Percentiles rank a stretch among this genome's conserved stretches.
These are phyloP conservation scores for Zaprionus ghesquierei DNA, from an alignment of 1,140 invertebrate genomes.

Conservation along the genomic window DNA sequence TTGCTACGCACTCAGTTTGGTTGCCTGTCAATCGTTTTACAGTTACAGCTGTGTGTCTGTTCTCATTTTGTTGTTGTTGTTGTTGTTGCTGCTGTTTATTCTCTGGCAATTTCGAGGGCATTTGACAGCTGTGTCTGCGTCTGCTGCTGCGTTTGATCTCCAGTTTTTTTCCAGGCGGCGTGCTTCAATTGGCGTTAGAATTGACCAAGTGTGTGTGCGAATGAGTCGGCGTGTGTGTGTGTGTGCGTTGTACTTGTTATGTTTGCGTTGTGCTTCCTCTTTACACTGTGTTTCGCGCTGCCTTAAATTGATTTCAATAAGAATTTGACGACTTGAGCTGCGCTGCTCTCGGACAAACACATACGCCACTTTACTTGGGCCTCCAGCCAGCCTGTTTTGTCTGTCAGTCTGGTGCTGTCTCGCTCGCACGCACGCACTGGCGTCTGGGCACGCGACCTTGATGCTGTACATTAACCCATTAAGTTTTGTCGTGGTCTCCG, in stretches of 20 bases:
- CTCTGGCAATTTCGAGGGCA: constrained; percentile 7
- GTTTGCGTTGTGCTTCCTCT: constrained; percentile 56
- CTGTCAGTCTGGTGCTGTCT: neutral
- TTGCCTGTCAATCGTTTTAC: neutral
- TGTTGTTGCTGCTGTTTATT: no score
- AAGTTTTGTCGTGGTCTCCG: constrained; percentile 50
- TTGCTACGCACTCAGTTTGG: no score
- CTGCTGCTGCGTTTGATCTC: constrained; percentile 1
- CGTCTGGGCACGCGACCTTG: constrained; percentile 68
- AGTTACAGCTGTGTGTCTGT: neutral
- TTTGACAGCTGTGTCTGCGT: neutral
- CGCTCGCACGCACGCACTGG: constrained; percentile 13
- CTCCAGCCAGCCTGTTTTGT: neutral
- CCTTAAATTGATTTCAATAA: constrained; percentile 77
- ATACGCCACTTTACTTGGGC: constrained; percentile 35
- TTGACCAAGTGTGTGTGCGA: neutral
- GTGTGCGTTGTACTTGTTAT: constrained; percentile 44
- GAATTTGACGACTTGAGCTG: constrained; percentile 55
- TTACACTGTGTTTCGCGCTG: constrained; percentile 39
- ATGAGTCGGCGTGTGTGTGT: neutral
- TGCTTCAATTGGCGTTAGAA: constrained; percentile 28
- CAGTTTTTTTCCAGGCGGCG: constrained; percentile 4
- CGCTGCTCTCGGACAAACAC: constrained; percentile 20
- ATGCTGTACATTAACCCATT: constrained; percentile 79
- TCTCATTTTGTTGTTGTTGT: no score